phyloP scores from a whole-genome alignment of 2,797 vertebrate genomes.

The Rhadinocentrus ornatus region DNA sequence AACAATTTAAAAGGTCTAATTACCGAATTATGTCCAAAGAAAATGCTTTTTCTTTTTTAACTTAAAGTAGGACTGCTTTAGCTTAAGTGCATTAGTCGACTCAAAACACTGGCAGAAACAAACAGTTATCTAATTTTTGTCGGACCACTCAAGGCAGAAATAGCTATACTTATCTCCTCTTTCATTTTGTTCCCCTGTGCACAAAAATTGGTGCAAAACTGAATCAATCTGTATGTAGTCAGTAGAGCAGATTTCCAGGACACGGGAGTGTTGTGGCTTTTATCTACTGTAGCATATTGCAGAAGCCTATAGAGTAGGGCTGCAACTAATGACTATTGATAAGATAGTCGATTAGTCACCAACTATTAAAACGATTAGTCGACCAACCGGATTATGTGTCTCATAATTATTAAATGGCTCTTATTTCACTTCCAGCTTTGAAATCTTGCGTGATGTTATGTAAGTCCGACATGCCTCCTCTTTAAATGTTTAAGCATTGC shows the following conservation, averaged over 20 bases:
- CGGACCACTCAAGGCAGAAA: background rate
- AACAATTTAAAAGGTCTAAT: background rate
- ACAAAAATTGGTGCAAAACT: constrained; percentile 5
- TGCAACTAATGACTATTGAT: no score
- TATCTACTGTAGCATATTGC: background rate
- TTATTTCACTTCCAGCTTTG: no score
- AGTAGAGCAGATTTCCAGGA: background rate
- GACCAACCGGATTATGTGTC: no score
- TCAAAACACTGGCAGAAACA: background rate
- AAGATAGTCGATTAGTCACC: no score
- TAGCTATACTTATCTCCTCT: background rate
- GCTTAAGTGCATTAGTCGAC: background rate
- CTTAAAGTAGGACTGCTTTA: background rate
- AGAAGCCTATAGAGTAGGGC: background rate
- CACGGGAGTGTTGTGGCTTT: background rate
- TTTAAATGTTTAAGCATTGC: no score
- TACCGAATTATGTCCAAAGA: background rate
- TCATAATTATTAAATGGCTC: no score
- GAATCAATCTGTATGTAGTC: background rate
- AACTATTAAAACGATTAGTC: no score
- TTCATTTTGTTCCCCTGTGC: background rate
- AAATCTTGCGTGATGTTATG: no score
- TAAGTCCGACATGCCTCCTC: no score
- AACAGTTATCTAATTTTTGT: background rate
- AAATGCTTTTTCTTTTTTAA: background rate